These are phyloP conservation scores for Acrobasis consociella DNA, from an alignment of 2,888 invertebrate species.

Conservation along the genomic window DNA sequence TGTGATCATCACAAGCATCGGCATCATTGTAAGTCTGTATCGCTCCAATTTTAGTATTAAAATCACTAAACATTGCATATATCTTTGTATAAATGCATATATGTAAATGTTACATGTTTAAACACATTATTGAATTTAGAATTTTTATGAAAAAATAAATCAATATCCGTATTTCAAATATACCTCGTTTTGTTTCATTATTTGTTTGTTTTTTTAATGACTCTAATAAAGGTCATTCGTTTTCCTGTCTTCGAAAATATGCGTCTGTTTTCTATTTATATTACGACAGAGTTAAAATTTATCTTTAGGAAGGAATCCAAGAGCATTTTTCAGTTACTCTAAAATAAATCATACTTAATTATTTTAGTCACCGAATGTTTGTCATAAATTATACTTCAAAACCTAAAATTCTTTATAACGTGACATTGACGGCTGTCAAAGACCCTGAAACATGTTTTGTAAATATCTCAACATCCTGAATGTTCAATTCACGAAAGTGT, in stretches of 20 bases:
- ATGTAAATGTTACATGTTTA: slow-evolving; percentile 84
- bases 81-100: slow-evolving; percentile 83
- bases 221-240: background rate
- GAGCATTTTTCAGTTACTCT: background rate
- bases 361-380: background rate
- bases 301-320: slow-evolving; percentile 4
- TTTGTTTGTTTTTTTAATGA: slow-evolving; percentile 36
- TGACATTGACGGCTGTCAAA: background rate
- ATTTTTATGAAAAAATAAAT: slow-evolving; percentile 84
- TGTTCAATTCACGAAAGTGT: slow-evolving; percentile 6
- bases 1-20: slow-evolving; percentile 67
- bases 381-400: slow-evolving; percentile 1
- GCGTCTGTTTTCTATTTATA: slow-evolving; percentile 5
- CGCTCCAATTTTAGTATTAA: slow-evolving; percentile 80
- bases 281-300: background rate
- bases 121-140: slow-evolving; percentile 84
- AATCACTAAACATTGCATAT: slow-evolving; percentile 81
- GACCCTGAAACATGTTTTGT: slow-evolving; percentile 2
- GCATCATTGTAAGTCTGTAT: slow-evolving; percentile 71
- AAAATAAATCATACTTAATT: slow-evolving; percentile 9
- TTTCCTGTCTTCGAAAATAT: slow-evolving; percentile 8
- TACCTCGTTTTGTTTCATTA: slow-evolving; percentile 71
- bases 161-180: slow-evolving; percentile 84
- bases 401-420: background rate
- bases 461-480: background rate